Conservation (phyloP, 2,888 invertebrate genomes). For the Parthenolecanium corni region DNA sequence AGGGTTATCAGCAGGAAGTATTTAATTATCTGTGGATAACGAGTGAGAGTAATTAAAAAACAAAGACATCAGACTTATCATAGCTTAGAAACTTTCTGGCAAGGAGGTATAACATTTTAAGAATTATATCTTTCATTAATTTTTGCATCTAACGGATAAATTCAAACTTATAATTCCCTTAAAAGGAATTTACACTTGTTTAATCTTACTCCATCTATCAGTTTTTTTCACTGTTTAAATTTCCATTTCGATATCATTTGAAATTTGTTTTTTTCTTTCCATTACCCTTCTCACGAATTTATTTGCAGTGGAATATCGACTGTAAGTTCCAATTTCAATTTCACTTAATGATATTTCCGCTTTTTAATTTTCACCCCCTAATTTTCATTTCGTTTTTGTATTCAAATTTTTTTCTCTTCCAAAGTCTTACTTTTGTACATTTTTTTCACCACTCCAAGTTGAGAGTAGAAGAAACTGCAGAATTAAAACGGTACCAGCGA, state of each 20-base stretch:
- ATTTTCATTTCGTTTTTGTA: conserved; percentile 8
- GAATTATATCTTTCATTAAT: too few species aligned
- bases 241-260: conserved; percentile 12
- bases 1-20: too few species aligned
- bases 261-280: conserved; percentile 23
- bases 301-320: conserved; percentile 8
- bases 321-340: conserved; percentile 19
- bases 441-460: conserved; percentile 11
- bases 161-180: too few species aligned
- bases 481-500: conserved; percentile 9
- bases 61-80: too few species aligned
- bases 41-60: too few species aligned
- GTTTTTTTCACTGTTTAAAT: too few species aligned
- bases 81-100: too few species aligned
- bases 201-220: too few species aligned
- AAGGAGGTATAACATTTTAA: too few species aligned
- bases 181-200: too few species aligned
- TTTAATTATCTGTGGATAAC: too few species aligned
- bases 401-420: not conserved
- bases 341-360: conserved; percentile 25
- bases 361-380: conserved; percentile 23
- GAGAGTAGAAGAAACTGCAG: not conserved
- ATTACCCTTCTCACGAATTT: conserved; percentile 8
- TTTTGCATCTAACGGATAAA: too few species aligned
- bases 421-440: not conserved